Base-by-base conservation (phyloP, 2,113 vertebrate species). In the Morone chrysops region DNA sequence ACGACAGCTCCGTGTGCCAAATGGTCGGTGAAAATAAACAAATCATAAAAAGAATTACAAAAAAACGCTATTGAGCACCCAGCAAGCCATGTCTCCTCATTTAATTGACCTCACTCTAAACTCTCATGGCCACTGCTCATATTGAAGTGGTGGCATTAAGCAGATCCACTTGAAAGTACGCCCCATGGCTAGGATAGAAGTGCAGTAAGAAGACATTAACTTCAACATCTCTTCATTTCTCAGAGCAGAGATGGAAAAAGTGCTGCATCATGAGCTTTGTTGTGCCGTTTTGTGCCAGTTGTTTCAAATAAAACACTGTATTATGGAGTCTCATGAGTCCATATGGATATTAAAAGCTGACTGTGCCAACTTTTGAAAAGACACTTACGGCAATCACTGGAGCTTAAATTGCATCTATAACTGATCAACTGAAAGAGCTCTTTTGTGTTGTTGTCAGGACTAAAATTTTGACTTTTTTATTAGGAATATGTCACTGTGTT, bases 101-200 rank as follows among this genome's bases (percentile, higher is more conserved):
- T 73, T 70, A 78, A 66, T 66, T 56, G 51, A 56, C 70, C 80
- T 36, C 74, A 57, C 78, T 65, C 54, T 60, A 56, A 75, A 77
- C 71, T 71, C 72, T 53, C 17, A 4, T n/a, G 48, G 65, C 80
- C 68, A 16, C 7, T 10, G 53, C 74, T 83, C 66, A 17, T 20
- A 31, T 53, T 68, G 54, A 78, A 82, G 87, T 47, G 67, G 63
- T 65, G 79, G 65, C 76, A 83, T 86, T 90, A 85, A 80, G 85
- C 68, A 83, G 77, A 70, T 71, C 68, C 70, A 81, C 70, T 89
- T 83, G 74, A 89, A 87, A 85, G 87, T 25, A 50, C 14, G 31
- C 75, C 89, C 86, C 53, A 12, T 70, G 82, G 87, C 81, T 50
- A 56, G 63, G 66, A 87, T 56, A 56, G 71, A 56, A 61, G 76